A percentile compares a stretch with the other conserved stretches of the same genome.
Conservation (phyloP, 2,888 invertebrate species). For the Smittia aterrima region DNA sequence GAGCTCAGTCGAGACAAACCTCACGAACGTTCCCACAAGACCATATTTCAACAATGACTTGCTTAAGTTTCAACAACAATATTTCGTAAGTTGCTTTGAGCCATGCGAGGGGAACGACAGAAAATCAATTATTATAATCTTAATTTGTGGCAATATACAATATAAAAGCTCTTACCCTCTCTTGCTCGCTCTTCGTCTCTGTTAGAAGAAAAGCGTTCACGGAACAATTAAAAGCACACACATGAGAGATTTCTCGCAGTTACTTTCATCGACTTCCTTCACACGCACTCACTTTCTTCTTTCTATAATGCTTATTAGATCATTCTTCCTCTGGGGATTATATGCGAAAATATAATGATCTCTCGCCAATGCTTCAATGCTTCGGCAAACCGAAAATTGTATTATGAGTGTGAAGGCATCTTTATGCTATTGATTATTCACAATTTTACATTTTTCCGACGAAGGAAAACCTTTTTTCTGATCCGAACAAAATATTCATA, state of each 20-base stretch:
- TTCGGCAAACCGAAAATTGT: background rate
- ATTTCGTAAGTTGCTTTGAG: background rate
- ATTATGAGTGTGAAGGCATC: background rate
- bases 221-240: slow-evolving; percentile 7
- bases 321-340: background rate
- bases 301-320: slow-evolving; percentile 9
- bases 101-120: background rate
- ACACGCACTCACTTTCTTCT: background rate
- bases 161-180: background rate
- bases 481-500: background rate
- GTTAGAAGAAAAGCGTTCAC: background rate
- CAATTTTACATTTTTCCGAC: slow-evolving; percentile 17
- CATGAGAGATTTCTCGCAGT: background rate
- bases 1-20: no score
- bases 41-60: background rate
- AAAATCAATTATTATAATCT: slow-evolving; percentile 15
- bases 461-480: background rate
- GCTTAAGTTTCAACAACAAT: background rate
- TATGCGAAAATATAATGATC: background rate
- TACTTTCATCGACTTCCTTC: background rate
- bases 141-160: background rate
- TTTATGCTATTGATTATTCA: slow-evolving; percentile 9
- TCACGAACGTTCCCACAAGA: background rate
- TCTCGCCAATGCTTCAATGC: background rate
- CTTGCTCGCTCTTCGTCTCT: no score